These are phyloP conservation scores for Cyprinodon brontotheroides DNA, from an alignment of 2,113 vertebrate genomes.

Conservation along the genomic window DNA sequence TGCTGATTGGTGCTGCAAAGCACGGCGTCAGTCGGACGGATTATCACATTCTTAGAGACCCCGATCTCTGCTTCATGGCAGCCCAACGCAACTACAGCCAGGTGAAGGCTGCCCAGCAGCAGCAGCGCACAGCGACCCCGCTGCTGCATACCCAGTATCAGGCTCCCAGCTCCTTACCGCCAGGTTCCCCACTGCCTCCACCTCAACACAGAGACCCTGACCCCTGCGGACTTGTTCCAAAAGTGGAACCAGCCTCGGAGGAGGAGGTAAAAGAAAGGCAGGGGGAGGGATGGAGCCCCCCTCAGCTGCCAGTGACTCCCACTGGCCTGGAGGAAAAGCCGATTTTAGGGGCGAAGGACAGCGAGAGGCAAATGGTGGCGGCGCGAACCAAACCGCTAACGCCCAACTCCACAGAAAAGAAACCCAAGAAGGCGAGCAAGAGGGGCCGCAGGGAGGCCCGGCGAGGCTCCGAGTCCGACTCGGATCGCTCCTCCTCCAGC, in stretches of 20 bases:
- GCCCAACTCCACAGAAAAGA: slow-evolving; percentile 90
- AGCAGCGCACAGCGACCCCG: slow-evolving; percentile 82
- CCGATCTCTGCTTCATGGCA: slow-evolving; percentile 93
- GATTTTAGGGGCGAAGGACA: slow-evolving; percentile 60
- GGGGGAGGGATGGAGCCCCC: slow-evolving; percentile 82
- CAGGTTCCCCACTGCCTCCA: slow-evolving; percentile 83
- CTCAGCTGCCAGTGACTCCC: slow-evolving; percentile 75
- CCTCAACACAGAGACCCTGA: slow-evolving; percentile 78
- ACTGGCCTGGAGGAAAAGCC: slow-evolving; percentile 83
- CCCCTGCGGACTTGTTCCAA: slow-evolving; percentile 71
- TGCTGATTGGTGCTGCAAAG: slow-evolving; percentile 94
- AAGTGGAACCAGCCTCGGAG: slow-evolving; percentile 87
- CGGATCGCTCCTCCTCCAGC: slow-evolving; percentile 83
- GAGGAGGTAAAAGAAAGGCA: slow-evolving; percentile 80
- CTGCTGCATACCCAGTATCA: slow-evolving; percentile 82
- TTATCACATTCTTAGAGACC: slow-evolving; percentile 97
- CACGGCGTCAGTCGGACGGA: slow-evolving; percentile 98
- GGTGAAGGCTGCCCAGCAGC: slow-evolving; percentile 82
- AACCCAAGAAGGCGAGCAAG: slow-evolving; percentile 83
- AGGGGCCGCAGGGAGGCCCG: slow-evolving; percentile 74
- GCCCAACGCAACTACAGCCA: slow-evolving; percentile 94
- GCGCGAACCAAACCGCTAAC: slow-evolving; percentile 95
- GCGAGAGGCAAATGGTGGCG: slow-evolving; percentile 89
- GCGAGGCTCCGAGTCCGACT: slow-evolving; percentile 87
- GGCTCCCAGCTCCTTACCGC: slow-evolving; percentile 72